Evolutionary conservation across 2,797 vertebrate species (phyloP), one percentile per base, ranked within the genome.

Genomic region (Cirrhinus mrigala): DNA sequence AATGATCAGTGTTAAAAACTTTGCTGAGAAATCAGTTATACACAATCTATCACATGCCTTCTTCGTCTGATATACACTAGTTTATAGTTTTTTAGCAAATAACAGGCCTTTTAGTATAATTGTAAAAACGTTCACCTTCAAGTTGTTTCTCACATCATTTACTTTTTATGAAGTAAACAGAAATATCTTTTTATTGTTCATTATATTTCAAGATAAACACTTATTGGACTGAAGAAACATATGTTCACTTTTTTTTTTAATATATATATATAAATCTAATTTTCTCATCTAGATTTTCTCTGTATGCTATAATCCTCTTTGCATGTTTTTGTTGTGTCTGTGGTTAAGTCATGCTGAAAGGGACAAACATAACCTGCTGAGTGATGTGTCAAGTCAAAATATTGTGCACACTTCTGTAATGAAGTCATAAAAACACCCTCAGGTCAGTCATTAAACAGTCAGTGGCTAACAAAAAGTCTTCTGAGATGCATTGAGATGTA

Each of bases 361-460:
- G 6, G 15, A 68, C 46, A 66, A 77, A 52, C 6, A 18, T 20
- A 76, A 83, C 27, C 46, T 40, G 14, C 46, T 76, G 46, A 76
- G 20, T 9, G 24, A 54, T 76, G 44, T 82, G 29, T 68, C 71
- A 40, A 24, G 44, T 66, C 29, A 66, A 76, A 66, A 83, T 77
- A 68, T 83, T 54, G 16, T 37, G 56, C 8, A 44, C 33, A n/a
- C 11, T n/a, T 74, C 18, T 62, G 56, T 62, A 48, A 27, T 8
- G 16, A 60, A 73, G 68, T 71, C 54, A 73, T 29, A 74, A 20
- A 71, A 56, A 24, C 44, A 82, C 7, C 22, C 24, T 24, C 33
- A 18, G 54, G 80, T 46, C 52, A 56, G 68, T 14, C 16, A 70
- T 54, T 24, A 54, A 81, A 56, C 29, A 37, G 22, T 52, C 20